Percentiles rank a stretch among this genome's conserved stretches.
Conservation (phyloP, 2,113 vertebrate genomes). For the Petroica traversi region DNA sequence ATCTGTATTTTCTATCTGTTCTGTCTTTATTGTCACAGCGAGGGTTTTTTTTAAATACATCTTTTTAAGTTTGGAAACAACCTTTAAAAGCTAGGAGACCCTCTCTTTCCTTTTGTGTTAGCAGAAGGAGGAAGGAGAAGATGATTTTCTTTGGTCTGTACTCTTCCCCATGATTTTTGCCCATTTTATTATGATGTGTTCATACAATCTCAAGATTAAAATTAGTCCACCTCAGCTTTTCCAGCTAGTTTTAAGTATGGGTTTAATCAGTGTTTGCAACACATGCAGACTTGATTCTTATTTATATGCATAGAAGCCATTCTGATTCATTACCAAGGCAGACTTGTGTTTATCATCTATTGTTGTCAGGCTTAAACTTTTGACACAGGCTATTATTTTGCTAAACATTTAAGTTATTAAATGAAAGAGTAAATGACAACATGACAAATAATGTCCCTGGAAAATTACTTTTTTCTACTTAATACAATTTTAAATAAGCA, state of each 20-base stretch:
- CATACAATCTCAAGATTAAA: background rate
- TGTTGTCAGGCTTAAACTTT: background rate
- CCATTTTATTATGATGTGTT: background rate
- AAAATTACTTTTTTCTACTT: background rate
- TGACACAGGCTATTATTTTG: background rate
- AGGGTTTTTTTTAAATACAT: background rate
- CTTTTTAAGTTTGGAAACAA: background rate
- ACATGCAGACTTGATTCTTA: background rate
- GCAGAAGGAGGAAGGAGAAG: background rate
- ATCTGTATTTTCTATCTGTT: background rate
- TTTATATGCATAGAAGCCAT: slow-evolving; percentile 6
- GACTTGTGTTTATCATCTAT: background rate
- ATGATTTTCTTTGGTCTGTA: background rate
- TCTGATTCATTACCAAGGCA: slow-evolving; percentile 22
- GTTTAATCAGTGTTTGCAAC: slow-evolving; percentile 7
- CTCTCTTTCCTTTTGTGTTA: background rate
- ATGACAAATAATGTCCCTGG: background rate
- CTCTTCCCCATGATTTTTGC: background rate
- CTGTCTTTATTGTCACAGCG: background rate
- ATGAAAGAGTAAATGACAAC: background rate
- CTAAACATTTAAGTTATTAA: background rate
- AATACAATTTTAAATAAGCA: background rate
- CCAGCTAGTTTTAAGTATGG: background rate
- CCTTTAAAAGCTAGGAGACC: background rate
- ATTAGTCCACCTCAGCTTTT: background rate